These are phyloP conservation scores for Mallotus villosus DNA, from an alignment of 2,797 vertebrate genomes.

Conservation along the genomic window DNA sequence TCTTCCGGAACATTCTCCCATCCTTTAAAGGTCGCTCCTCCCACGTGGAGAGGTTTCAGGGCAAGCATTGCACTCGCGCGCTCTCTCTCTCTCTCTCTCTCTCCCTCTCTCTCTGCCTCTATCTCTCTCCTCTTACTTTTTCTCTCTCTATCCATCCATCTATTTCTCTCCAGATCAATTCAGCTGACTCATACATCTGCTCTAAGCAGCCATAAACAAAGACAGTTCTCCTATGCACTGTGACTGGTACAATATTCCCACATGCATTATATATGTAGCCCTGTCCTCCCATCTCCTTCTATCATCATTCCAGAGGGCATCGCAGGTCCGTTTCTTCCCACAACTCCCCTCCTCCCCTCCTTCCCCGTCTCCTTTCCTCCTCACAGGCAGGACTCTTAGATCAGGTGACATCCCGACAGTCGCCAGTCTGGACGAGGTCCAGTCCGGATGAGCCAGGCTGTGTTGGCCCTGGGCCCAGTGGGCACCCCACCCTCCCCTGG, in stretches of 20 bases:
- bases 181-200: slow-evolving; percentile 1
- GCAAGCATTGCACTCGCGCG: too few relatives aligned
- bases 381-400: neutral
- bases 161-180: neutral
- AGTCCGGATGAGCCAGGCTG: neutral
- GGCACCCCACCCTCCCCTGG: neutral
- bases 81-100: neutral
- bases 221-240: neutral
- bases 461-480: neutral
- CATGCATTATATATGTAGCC: neutral
- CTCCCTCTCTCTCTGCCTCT: slow-evolving; percentile 2
- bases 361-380: neutral
- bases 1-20: slow-evolving; percentile 53
- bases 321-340: neutral
- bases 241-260: neutral
- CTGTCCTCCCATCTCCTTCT: neutral
- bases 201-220: neutral
- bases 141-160: too few relatives aligned
- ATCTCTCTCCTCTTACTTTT: slow-evolving; percentile 2
- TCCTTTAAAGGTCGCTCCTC: slow-evolving; percentile 31
- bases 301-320: neutral
- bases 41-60: neutral
- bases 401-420: neutral
- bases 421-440: neutral
- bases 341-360: neutral